Base-by-base conservation (phyloP, 2,113 vertebrate species). In the Ancistrus triradiatus region DNA sequence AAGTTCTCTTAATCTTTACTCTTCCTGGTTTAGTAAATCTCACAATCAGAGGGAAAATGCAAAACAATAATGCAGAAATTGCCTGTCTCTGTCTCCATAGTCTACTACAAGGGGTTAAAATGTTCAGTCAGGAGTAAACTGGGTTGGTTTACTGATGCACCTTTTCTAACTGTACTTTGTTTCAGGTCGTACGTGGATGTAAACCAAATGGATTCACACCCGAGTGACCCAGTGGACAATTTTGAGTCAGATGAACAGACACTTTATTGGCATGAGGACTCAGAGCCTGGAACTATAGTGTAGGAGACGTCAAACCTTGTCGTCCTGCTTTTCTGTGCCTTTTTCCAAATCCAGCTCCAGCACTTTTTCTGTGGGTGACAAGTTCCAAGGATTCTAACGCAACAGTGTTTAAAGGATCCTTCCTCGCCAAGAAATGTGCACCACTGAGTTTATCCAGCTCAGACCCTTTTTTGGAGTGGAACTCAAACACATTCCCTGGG, bases 241-340 rank as follows among this genome's bases (percentile, higher is more conserved):
- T 71, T 85, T 80, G 88, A 90, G 38, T 78, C 83, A 2, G 81
- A 82, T 0, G 92, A 96, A 49, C 86, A 91, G 79, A 91, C 80
- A 63, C 72, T 98, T 6, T 85, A 86, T 55, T 98, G 96, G 96
- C 93, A 97, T 0, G 93, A 95, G 77, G 90, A 93, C 73, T 93
- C 94, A 4, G 95, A 97, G 76, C 94, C 95, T 0, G 96, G 95
- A 81, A 98, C 96, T 0, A 94, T 98, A 22, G 96, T 98, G 63
- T 98, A 93, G 88, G 7, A 35, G 61, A 11, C 3, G 28, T 22
- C 1, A 51, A 49, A 66, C n/a, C 72, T 50, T 72, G 59, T 66
- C 81, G 66, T 33, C 77, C 1, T 28, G 68, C 35, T 35, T 80
- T 64, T 83, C 79, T 49, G 91, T 93, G 92, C 93, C 93, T 96